These are phyloP conservation scores for Leptopilina clavipes DNA, from an alignment of 1,140 invertebrate genomes.

Conservation along the genomic window DNA sequence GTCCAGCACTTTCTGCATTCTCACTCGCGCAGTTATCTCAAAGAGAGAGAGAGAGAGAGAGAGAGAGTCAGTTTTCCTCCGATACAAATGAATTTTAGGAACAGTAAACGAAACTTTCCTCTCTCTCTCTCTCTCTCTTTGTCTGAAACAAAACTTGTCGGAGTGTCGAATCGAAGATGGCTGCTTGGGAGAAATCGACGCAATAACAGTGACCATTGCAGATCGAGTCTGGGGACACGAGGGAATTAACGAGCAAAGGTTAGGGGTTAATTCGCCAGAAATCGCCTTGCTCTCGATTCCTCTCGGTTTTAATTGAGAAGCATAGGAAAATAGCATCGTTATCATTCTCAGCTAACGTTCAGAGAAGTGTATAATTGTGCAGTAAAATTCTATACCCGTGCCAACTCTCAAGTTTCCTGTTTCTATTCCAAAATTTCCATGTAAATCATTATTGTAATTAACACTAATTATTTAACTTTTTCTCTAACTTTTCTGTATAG, in stretches of 20 bases:
- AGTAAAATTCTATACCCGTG: conserved; percentile 15
- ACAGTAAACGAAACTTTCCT: conserved; percentile 62
- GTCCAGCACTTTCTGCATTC: conserved; percentile 56
- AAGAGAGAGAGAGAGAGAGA: too few species aligned
- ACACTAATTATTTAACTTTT: not conserved
- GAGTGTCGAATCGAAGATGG: conserved; percentile 43
- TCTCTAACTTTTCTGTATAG: too few species aligned
- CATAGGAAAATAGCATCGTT: conserved; percentile 18
- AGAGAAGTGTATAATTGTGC: conserved; percentile 10
- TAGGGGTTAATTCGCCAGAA: conserved; percentile 27
- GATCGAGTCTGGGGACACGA: not conserved
- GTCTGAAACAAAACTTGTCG: conserved; percentile 43
- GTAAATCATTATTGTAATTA: too few species aligned
- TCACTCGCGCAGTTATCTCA: conserved; percentile 40
- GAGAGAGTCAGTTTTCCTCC: conserved; percentile 49
- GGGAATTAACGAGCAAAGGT: conserved; percentile 26
- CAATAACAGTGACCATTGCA: conserved; percentile 47
- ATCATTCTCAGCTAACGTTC: conserved; percentile 5
- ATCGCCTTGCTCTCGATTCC: conserved; percentile 15
- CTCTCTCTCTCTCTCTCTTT: not conserved
- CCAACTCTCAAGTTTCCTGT: not conserved
- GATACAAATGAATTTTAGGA: conserved; percentile 64
- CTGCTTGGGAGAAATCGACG: conserved; percentile 37
- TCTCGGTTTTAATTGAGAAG: conserved; percentile 24
- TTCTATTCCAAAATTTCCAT: not conserved